Percentiles rank a stretch among this genome's conserved stretches.
Evolutionary conservation across 2,113 vertebrate genomes (phyloP).

Genomic region (Scytalopus superciliaris): DNA sequence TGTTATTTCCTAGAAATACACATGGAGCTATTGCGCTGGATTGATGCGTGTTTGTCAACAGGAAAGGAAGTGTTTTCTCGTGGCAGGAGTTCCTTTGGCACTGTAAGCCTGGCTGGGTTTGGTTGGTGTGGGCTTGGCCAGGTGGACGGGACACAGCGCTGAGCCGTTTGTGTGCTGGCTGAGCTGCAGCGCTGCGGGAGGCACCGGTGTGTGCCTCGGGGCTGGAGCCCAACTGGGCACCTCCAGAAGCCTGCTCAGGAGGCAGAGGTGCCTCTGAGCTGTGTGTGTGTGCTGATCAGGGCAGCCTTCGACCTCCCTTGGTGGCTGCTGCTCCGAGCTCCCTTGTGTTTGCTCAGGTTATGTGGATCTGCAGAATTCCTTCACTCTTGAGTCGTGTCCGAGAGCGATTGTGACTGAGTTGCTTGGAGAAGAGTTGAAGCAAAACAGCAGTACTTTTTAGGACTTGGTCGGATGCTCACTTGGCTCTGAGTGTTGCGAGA

Average conservation of each 20-base stretch:
- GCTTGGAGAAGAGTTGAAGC: not conserved
- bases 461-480: not conserved
- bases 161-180: not conserved
- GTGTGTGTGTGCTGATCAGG: not conserved
- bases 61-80: not conserved
- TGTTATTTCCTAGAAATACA: not conserved
- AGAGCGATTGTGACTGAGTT: not conserved
- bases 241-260: not conserved
- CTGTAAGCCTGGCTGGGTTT: rapidly evolving
- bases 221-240: rapidly evolving
- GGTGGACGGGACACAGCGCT: rapidly evolving
- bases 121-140: not conserved
- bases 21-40: not conserved
- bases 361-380: not conserved
- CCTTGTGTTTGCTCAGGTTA: not conserved
- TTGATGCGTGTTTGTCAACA: not conserved
- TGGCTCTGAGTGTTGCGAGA: not conserved
- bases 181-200: rapidly evolving
- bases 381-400: not conserved
- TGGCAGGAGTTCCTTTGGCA: not conserved
- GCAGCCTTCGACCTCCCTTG: not conserved
- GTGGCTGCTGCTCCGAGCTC: not conserved
- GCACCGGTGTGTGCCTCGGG: not conserved
- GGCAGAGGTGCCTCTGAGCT: not conserved
- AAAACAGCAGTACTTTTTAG: not conserved